A percentile compares a stretch with the other conserved stretches of the same genome.
Evolutionary conservation across 2,797 vertebrate genomes (phyloP).

Genomic region (Psittacula echo): DNA sequence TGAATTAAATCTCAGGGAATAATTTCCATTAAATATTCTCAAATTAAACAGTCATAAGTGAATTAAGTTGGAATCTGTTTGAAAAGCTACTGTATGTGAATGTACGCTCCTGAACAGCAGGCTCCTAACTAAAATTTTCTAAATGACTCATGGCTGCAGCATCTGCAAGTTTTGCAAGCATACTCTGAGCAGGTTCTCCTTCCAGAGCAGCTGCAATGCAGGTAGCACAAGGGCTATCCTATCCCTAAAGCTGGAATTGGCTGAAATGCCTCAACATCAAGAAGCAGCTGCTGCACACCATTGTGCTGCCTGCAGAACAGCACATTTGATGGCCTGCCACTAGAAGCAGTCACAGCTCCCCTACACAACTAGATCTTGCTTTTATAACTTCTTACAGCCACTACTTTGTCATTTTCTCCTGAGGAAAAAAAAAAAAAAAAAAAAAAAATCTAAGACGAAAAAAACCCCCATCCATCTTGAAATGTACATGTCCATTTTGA

Average conservation of each 20-base stretch:
- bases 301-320: not conserved
- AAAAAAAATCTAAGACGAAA: not conserved
- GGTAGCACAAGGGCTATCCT: not conserved
- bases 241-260: not conserved
- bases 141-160: slow-evolving; percentile 23
- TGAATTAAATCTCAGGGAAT: not conserved
- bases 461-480: not conserved
- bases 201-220: slow-evolving; percentile 47
- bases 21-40: not conserved
- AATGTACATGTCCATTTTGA: not conserved
- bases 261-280: not conserved
- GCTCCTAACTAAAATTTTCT: not conserved
- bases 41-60: not conserved
- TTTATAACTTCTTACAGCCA: not conserved
- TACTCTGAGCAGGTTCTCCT: not conserved
- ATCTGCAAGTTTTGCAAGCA: not conserved
- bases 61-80: not conserved
- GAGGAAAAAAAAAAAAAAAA: not conserved
- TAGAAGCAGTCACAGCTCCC: not conserved
- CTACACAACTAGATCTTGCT: not conserved
- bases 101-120: not conserved
- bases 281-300: accelerated
- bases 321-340: not conserved
- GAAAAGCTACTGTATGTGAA: not conserved
- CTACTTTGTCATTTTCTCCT: not conserved